A percentile compares a stretch with the other conserved stretches of the same genome.
phyloP scores from a whole-genome alignment of 2,888 invertebrate genomes.

The Mechanitis mazaeus region DNA sequence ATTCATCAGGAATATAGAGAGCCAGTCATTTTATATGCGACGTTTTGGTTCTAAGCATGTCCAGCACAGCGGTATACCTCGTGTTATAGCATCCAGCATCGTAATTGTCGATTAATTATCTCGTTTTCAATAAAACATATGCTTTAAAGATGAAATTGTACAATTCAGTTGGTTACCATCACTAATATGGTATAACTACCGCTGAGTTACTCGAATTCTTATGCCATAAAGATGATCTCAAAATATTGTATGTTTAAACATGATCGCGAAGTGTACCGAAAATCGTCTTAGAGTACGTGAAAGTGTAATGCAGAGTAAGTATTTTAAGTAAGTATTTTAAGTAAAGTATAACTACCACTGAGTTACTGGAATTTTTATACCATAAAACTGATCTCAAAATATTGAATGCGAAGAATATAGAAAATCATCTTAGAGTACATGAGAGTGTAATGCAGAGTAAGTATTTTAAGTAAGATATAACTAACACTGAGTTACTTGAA shows the following conservation, averaged over 20 bases:
- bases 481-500: constrained; percentile 49
- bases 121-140: constrained; percentile 72
- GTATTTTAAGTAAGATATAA: constrained; percentile 50
- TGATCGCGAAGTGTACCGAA: no score
- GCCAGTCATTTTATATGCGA: constrained; percentile 54
- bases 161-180: constrained; percentile 63
- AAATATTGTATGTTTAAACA: constrained; percentile 38
- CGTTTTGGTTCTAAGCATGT: constrained; percentile 54
- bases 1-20: constrained; percentile 47
- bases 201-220: constrained; percentile 51
- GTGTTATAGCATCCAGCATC: constrained; percentile 67
- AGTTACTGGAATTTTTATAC: constrained; percentile 50
- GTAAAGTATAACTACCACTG: constrained; percentile 62
- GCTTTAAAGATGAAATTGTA: constrained; percentile 68
- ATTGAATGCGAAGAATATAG: constrained; percentile 18
- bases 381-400: constrained; percentile 57
- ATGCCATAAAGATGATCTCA: constrained; percentile 56
- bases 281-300: no score
- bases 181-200: constrained; percentile 67
- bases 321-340: constrained; percentile 28
- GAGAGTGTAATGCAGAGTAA: no score
- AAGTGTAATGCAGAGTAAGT: neutral
- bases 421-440: no score
- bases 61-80: constrained; percentile 66
- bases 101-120: constrained; percentile 75